These are phyloP conservation scores for Laothoe populi DNA, from an alignment of 2,888 invertebrate species.

Conservation along the genomic window DNA sequence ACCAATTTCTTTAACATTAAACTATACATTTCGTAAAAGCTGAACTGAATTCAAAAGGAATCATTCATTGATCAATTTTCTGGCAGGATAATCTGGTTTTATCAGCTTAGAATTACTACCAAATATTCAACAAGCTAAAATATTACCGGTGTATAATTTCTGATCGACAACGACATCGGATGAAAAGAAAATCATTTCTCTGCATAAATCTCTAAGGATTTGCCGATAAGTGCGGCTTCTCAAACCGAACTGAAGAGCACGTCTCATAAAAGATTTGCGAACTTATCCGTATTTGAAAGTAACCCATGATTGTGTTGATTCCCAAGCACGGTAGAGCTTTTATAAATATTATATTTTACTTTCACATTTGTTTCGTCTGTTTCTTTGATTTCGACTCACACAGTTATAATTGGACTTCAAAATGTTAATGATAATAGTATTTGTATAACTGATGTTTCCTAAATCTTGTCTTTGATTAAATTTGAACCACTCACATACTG, in stretches of 20 bases:
- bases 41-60: too few relatives aligned
- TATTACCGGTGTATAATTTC: not conserved
- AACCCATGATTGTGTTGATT: slow-evolving; percentile 16
- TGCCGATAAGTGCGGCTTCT: slow-evolving; percentile 30
- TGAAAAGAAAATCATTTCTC: slow-evolving; percentile 38
- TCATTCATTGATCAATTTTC: too few relatives aligned
- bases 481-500: too few relatives aligned
- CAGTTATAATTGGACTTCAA: not conserved
- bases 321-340: slow-evolving; percentile 3
- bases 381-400: not conserved
- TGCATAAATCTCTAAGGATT: slow-evolving; percentile 30
- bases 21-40: too few relatives aligned
- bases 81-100: too few relatives aligned
- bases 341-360: slow-evolving; percentile 18
- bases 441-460: too few relatives aligned
- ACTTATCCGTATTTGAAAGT: slow-evolving; percentile 26
- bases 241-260: slow-evolving; percentile 11
- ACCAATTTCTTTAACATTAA: too few relatives aligned
- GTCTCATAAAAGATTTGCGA: slow-evolving; percentile 26
- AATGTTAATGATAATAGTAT: too few relatives aligned
- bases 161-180: slow-evolving; percentile 14
- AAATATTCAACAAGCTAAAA: slow-evolving; percentile 16
- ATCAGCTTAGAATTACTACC: not conserved
- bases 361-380: slow-evolving; percentile 1
- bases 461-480: too few relatives aligned